Conservation (phyloP, 2,797 vertebrate species). For the Falco concolor region DNA sequence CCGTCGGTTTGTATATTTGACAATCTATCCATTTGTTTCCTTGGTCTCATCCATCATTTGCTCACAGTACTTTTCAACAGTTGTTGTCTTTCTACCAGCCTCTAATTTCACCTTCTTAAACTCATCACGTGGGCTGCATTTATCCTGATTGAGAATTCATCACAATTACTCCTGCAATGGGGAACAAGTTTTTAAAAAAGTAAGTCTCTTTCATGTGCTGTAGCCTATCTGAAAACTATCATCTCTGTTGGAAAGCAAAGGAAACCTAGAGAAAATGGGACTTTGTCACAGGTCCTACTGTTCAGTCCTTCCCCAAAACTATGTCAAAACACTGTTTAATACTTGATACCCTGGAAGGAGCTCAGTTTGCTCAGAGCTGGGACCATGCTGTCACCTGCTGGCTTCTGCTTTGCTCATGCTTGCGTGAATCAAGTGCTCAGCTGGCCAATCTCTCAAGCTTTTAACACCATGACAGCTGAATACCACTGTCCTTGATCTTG, state of each 20-base stretch:
- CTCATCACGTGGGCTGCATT: not conserved
- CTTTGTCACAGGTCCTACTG: not conserved
- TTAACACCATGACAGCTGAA: not conserved
- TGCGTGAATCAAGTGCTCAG: not conserved
- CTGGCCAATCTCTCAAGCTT: not conserved
- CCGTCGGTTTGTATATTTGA: constrained; percentile 5
- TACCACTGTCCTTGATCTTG: not conserved
- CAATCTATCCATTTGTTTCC: constrained; percentile 34
- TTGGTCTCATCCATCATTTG: constrained; percentile 41
- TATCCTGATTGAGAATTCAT: not conserved
- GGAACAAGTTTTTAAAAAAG: not conserved
- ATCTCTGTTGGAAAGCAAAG: not conserved
- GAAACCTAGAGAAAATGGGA: not conserved
- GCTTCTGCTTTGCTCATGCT: not conserved
- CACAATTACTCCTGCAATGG: not conserved
- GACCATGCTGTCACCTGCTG: not conserved
- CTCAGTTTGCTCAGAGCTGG: not conserved
- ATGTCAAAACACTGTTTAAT: not conserved
- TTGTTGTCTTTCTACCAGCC: not conserved
- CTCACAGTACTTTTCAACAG: not conserved
- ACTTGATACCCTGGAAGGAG: not conserved
- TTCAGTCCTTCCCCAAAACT: not conserved
- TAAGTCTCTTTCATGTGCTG: not conserved
- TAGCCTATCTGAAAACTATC: not conserved
- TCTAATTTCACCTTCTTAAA: constrained; percentile 27